Conservation (phyloP, 1,140 invertebrate genomes). For the Planococcus citri region DNA sequence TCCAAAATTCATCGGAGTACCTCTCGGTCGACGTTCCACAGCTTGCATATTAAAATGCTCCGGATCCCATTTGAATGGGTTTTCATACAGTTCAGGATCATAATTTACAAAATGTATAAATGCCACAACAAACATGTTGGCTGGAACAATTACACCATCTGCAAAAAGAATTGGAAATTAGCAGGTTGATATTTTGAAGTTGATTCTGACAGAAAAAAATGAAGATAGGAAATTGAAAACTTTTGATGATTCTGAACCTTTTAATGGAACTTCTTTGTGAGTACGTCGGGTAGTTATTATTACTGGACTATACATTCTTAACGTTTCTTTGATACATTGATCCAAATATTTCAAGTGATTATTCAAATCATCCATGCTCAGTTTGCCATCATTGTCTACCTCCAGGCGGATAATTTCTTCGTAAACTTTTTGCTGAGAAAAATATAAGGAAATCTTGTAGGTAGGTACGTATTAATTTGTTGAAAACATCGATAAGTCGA, state of each 20-base stretch:
- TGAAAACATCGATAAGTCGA: too few relatives aligned
- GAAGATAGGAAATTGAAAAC: too few relatives aligned
- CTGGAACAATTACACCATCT: constrained; percentile 33
- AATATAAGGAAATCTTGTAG: too few relatives aligned
- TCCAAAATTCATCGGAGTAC: constrained; percentile 40
- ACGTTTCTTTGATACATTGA: constrained; percentile 25
- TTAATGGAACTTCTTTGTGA: constrained; percentile 36
- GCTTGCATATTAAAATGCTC: constrained; percentile 42
- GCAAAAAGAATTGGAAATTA: too few relatives aligned
- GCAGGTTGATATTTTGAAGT: too few relatives aligned
- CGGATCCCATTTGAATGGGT: constrained; percentile 45
- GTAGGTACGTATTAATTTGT: too few relatives aligned
- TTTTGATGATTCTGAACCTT: too few relatives aligned
- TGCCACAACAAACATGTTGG: constrained; percentile 45
- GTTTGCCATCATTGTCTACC: too few relatives aligned
- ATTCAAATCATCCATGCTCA: too few relatives aligned
- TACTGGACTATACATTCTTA: constrained; percentile 38
- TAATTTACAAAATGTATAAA: constrained; percentile 45
- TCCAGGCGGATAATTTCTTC: too few relatives aligned
- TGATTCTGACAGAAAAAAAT: too few relatives aligned
- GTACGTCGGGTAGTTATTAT: constrained; percentile 42
- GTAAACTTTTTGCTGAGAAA: too few relatives aligned
- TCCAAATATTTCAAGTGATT: constrained; percentile 22
- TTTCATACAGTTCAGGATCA: constrained; percentile 36
- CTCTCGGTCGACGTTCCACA: constrained; percentile 30